Conservation (phyloP, 92 coral and sea anemone species). For the Porites evermanni region DNA sequence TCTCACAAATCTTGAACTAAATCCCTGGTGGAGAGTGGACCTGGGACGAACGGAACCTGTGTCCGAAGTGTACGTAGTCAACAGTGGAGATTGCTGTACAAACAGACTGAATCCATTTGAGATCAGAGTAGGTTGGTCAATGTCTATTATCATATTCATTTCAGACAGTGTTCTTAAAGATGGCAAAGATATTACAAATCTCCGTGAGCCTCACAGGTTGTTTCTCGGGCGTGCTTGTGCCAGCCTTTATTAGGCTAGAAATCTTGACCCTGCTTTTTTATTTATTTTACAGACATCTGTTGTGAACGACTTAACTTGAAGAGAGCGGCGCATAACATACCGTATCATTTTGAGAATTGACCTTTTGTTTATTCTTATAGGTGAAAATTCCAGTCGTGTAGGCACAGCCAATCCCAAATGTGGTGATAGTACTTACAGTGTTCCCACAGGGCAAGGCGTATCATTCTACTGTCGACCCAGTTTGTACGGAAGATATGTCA, state of each 20-base stretch:
- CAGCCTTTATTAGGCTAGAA: no score
- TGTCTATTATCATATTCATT: no score
- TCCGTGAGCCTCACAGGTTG: no score
- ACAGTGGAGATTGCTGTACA: neutral
- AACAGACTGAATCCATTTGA: neutral
- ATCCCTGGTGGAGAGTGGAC: slow-evolving; percentile 25
- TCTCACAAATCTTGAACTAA: neutral
- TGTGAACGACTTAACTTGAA: no score
- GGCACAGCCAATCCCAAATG: neutral
- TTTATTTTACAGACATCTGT: no score
- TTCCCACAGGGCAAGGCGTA: neutral
- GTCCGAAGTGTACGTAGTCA: neutral
- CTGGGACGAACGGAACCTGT: neutral
- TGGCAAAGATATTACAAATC: no score
- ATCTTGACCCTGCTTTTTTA: no score
- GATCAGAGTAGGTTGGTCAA: neutral
- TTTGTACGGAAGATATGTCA: neutral
- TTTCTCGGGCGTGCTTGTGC: no score
- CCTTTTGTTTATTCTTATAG: neutral
- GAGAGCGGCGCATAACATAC: no score
- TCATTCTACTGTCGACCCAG: neutral
- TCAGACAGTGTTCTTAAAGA: no score
- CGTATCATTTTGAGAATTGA: no score
- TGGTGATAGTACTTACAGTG: neutral
- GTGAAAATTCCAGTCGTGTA: neutral